These are phyloP conservation scores for Hemibagrus guttatus DNA, from an alignment of 2,797 vertebrate genomes.

Conservation along the genomic window DNA sequence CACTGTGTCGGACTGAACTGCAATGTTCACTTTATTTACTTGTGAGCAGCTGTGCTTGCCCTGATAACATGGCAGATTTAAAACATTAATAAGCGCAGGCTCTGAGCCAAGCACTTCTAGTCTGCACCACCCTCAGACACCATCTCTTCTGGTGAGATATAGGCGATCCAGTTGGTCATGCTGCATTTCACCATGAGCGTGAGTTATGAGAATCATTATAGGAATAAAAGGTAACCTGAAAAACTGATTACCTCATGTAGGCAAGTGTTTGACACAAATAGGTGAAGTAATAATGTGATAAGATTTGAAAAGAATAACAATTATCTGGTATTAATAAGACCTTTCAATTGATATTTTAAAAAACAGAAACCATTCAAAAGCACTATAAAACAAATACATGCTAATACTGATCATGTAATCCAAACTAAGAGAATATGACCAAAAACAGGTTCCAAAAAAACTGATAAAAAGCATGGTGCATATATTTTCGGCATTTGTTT, in stretches of 20 bases:
- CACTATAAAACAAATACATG: constrained; percentile 2
- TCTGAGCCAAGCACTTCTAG: constrained; percentile 40
- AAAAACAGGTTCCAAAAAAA: neutral
- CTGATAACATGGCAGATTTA: constrained; percentile 75
- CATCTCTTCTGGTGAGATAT: constrained; percentile 13
- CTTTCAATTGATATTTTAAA: neutral
- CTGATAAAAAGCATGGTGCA: constrained; percentile 24
- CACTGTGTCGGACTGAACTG: constrained; percentile 49
- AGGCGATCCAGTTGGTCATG: neutral
- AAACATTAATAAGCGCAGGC: constrained; percentile 77
- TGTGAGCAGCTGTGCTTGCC: constrained; percentile 70
- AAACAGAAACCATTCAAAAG: neutral
- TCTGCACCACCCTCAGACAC: constrained; percentile 35
- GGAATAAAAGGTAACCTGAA: neutral
- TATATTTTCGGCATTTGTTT: constrained; percentile 35
- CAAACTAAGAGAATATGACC: neutral
- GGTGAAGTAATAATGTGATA: neutral
- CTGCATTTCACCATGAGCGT: constrained; percentile 13
- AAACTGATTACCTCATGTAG: neutral
- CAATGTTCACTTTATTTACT: constrained; percentile 58
- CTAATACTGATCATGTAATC: neutral
- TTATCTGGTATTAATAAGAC: neutral
- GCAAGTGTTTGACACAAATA: neutral
- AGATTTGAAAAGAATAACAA: constrained; percentile 1
- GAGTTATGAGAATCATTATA: constrained; percentile 29